Conservation (phyloP, 1,140 invertebrate species). For the Drosophila albomicans region DNA sequence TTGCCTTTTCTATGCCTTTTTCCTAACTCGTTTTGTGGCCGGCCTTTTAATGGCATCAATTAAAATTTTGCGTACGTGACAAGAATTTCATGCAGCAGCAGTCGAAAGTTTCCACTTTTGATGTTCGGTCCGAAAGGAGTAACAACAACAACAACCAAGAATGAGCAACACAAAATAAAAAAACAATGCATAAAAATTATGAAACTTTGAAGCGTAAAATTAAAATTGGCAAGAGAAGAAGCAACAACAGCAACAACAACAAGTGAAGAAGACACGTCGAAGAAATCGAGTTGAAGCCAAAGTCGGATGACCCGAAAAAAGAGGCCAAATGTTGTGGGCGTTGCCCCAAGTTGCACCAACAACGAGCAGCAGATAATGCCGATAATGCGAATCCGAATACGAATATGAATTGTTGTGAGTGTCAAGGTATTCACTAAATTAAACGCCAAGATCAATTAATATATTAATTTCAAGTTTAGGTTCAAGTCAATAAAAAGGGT, state of each 20-base stretch:
- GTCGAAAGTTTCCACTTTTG: slow-evolving; percentile 58
- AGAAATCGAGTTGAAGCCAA: slow-evolving; percentile 21
- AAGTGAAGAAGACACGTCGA: slow-evolving; percentile 39
- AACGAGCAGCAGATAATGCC: slow-evolving; percentile 17
- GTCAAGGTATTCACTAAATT: neutral
- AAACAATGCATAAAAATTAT: slow-evolving; percentile 63
- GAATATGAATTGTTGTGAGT: neutral
- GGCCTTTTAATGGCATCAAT: slow-evolving; percentile 76
- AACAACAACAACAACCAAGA: slow-evolving; percentile 23
- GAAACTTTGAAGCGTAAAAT: slow-evolving; percentile 77
- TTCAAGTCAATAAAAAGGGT: too few species aligned
- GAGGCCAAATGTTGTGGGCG: slow-evolving; percentile 49
- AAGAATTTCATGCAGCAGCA: slow-evolving; percentile 63
- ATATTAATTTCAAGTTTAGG: neutral
- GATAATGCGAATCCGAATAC: slow-evolving; percentile 2
- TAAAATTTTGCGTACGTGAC: slow-evolving; percentile 83
- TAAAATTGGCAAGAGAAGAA: slow-evolving; percentile 53
- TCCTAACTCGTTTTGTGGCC: slow-evolving; percentile 12
- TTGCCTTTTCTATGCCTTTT: slow-evolving; percentile 19
- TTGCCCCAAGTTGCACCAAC: slow-evolving; percentile 63
- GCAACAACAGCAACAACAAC: slow-evolving; percentile 29
- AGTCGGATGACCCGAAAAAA: slow-evolving; percentile 51
- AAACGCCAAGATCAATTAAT: neutral
- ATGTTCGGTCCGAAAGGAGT: slow-evolving; percentile 56
- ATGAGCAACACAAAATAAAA: slow-evolving; percentile 46